These are phyloP conservation scores for Chouioia cunea DNA, from an alignment of 2,888 invertebrate species.

Conservation along the genomic window DNA sequence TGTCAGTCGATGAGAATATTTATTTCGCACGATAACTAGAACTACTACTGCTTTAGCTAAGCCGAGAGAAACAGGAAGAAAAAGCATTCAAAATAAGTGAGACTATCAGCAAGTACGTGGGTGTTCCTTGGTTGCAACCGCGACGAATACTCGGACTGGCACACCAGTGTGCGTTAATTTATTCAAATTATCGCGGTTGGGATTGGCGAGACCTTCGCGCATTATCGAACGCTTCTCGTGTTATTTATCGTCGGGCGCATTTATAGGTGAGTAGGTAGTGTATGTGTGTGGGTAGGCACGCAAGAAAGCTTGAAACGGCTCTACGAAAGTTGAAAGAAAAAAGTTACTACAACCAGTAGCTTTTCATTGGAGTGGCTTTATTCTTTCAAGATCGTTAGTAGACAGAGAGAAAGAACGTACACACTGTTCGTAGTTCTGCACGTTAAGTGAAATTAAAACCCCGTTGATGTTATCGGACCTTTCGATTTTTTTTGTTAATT, in stretches of 20 bases:
- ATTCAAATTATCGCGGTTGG: conserved; percentile 36
- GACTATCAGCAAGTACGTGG: neutral
- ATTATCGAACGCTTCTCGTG: conserved; percentile 11
- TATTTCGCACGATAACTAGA: no score
- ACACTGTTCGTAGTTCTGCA: neutral
- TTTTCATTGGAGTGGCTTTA: conserved; percentile 11
- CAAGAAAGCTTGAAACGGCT: conserved; percentile 7
- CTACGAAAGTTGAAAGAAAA: neutral
- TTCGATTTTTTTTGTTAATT: neutral
- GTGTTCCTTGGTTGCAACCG: neutral
- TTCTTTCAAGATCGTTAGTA: conserved; percentile 1
- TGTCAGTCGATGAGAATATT: no score
- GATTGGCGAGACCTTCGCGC: conserved; percentile 35
- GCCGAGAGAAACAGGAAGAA: no score
- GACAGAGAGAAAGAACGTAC: neutral
- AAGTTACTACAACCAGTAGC: conserved; percentile 1
- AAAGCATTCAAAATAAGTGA: neutral
- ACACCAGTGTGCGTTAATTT: conserved; percentile 31
- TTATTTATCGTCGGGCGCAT: conserved; percentile 28
- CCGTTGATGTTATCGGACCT: conserved; percentile 18
- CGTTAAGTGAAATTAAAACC: conserved; percentile 22
- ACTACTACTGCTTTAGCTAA: no score
- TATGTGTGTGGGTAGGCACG: conserved; percentile 1
- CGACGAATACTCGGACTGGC: conserved; percentile 18
- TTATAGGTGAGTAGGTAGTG: conserved; percentile 3